A percentile compares a stretch with the other conserved stretches of the same genome.
Conservation (phyloP, 1,140 invertebrate genomes). For the Drosophila micromelanica region DNA sequence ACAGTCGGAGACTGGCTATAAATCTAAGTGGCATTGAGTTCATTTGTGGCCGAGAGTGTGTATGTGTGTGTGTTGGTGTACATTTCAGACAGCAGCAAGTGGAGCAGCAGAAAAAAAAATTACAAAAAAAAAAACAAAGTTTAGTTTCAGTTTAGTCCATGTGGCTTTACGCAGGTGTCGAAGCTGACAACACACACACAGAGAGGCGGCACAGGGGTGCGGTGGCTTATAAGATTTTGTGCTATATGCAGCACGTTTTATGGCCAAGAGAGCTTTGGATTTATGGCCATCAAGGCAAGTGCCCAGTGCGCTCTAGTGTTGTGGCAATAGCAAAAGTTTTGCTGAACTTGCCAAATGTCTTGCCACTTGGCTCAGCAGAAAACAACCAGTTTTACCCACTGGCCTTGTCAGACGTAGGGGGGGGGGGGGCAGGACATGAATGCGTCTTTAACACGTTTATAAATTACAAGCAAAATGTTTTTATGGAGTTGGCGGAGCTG, state of each 20-base stretch:
- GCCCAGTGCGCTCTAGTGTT: slow-evolving; percentile 19
- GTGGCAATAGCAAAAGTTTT: slow-evolving; percentile 47
- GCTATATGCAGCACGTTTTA: slow-evolving; percentile 53
- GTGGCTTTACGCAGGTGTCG: slow-evolving; percentile 42
- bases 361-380: slow-evolving; percentile 33
- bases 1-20: slow-evolving; percentile 45
- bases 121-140: slow-evolving; percentile 18
- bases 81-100: slow-evolving; percentile 16
- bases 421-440: slow-evolving; percentile 18
- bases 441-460: slow-evolving; percentile 25
- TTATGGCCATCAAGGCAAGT: slow-evolving; percentile 54
- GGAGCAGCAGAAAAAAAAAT: slow-evolving; percentile 8
- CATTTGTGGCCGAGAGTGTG: slow-evolving; percentile 25
- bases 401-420: slow-evolving; percentile 24
- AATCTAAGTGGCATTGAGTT: slow-evolving; percentile 53
- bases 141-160: slow-evolving; percentile 20
- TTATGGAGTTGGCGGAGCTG: not conserved
- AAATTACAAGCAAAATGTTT: slow-evolving; percentile 12
- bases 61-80: slow-evolving; percentile 21
- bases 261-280: slow-evolving; percentile 50
- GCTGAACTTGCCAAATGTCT: slow-evolving; percentile 55
- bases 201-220: not conserved
- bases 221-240: slow-evolving; percentile 35
- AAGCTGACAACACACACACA: not conserved
- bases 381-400: slow-evolving; percentile 21